These are phyloP conservation scores for Sitta europaea DNA, from an alignment of 2,113 vertebrate species.

Conservation along the genomic window DNA sequence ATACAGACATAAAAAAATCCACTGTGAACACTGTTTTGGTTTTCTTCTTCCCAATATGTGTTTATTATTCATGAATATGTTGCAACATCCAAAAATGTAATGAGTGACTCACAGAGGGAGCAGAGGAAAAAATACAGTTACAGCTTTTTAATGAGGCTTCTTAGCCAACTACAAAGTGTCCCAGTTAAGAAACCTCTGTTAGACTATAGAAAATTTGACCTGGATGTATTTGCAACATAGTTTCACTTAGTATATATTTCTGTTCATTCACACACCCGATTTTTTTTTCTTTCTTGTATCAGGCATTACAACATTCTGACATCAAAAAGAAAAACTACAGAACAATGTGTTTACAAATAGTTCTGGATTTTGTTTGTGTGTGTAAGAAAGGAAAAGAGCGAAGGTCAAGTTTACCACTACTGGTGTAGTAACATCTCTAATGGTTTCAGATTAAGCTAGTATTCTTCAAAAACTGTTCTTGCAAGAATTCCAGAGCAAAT, in stretches of 20 bases:
- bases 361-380: not conserved
- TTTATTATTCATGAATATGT: slow-evolving; percentile 40
- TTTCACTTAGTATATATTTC: not conserved
- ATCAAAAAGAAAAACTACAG: not conserved
- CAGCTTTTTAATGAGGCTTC: not conserved
- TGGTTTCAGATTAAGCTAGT: not conserved
- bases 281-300: not conserved
- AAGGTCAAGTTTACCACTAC: not conserved
- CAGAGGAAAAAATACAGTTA: slow-evolving; percentile 6
- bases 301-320: not conserved
- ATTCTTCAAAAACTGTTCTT: not conserved
- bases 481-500: not conserved
- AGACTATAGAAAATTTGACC: not conserved
- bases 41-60: not conserved
- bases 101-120: slow-evolving; percentile 14
- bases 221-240: not conserved
- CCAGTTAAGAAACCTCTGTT: not conserved
- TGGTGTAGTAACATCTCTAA: not conserved
- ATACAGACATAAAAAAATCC: not conserved
- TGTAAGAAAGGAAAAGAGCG: not conserved
- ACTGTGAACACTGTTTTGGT: not conserved
- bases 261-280: not conserved
- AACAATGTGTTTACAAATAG: not conserved
- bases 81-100: slow-evolving; percentile 27
- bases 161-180: not conserved